Conservation (phyloP, 2,797 vertebrate species). For the Syngnathus rostellatus region DNA sequence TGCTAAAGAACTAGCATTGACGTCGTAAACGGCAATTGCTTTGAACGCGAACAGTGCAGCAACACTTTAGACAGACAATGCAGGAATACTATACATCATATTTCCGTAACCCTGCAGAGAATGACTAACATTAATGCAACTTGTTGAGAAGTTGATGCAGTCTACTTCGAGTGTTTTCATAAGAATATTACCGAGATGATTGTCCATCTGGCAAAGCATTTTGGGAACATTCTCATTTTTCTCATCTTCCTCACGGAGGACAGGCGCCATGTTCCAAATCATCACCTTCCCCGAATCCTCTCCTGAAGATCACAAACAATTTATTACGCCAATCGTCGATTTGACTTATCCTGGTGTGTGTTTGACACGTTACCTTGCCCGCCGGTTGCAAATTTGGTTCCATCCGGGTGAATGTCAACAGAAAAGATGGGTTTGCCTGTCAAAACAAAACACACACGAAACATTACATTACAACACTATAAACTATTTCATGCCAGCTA, state of each 20-base stretch:
- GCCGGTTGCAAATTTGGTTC: conserved; percentile 96
- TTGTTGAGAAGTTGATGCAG: no score
- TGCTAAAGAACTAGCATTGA: no score
- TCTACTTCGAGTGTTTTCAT: not conserved
- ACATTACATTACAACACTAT: not conserved
- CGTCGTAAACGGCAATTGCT: no score
- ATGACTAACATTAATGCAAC: no score
- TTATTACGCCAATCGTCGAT: not conserved
- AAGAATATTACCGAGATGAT: conserved; percentile 83
- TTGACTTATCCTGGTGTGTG: not conserved
- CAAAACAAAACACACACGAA: conserved; percentile 2
- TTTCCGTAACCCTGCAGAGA: no score
- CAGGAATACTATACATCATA: no score
- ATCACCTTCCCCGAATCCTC: conserved; percentile 99
- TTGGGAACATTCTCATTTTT: conserved; percentile 96
- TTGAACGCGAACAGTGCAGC: no score
- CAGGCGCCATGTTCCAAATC: conserved; percentile 99
- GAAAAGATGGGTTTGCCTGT: conserved; percentile 97
- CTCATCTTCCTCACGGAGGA: conserved; percentile 93
- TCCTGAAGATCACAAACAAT: conserved; percentile 60
- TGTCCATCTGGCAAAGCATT: conserved; percentile 99
- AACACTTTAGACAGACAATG: no score
- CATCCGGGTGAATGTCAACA: conserved; percentile 96
- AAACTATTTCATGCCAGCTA: not conserved
- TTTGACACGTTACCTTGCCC: conserved; percentile 79